Percentiles rank a stretch among this genome's conserved stretches.
These are phyloP conservation scores for Limenitis arthemis DNA, from an alignment of 2,888 invertebrate genomes.

Conservation along the genomic window DNA sequence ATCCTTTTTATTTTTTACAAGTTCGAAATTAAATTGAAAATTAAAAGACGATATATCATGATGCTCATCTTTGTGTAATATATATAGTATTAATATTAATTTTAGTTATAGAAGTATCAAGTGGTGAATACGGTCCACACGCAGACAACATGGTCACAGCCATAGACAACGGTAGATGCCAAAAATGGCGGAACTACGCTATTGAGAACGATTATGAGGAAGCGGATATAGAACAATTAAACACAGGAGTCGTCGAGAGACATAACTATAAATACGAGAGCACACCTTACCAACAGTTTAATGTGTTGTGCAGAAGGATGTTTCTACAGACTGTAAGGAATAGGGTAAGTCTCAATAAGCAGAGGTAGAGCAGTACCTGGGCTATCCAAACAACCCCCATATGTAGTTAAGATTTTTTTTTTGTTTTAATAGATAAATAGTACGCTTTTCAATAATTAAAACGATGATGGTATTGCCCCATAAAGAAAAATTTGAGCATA, in stretches of 20 bases:
- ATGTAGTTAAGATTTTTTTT: too few relatives aligned
- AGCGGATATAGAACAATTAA: slow-evolving; percentile 56
- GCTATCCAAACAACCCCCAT: too few relatives aligned
- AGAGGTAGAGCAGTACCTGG: too few relatives aligned
- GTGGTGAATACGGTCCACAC: slow-evolving; percentile 84
- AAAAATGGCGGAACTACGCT: slow-evolving; percentile 63
- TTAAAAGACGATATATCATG: too few relatives aligned
- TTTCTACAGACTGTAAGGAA: slow-evolving; percentile 82
- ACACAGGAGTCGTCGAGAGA: slow-evolving; percentile 55
- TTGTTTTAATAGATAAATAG: too few relatives aligned
- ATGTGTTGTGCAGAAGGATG: slow-evolving; percentile 77
- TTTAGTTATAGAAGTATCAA: slow-evolving; percentile 85
- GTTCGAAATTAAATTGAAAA: too few relatives aligned
- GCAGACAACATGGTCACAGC: slow-evolving; percentile 78
- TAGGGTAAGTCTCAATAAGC: slow-evolving; percentile 72
- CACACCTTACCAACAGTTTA: slow-evolving; percentile 77
- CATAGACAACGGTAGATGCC: slow-evolving; percentile 76
- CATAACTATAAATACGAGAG: slow-evolving; percentile 70
- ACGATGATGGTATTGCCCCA: too few relatives aligned
- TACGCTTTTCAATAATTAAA: too few relatives aligned
- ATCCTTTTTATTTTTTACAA: too few relatives aligned
- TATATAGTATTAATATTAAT: too few relatives aligned
- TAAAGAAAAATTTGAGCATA: too few relatives aligned
- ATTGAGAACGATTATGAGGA: slow-evolving; percentile 34
- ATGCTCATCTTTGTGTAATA: too few relatives aligned